Evolutionary conservation across 1,140 invertebrate species (phyloP), one percentile per base, ranked within the genome.

Genomic region (Lordiphosa collinella): DNA sequence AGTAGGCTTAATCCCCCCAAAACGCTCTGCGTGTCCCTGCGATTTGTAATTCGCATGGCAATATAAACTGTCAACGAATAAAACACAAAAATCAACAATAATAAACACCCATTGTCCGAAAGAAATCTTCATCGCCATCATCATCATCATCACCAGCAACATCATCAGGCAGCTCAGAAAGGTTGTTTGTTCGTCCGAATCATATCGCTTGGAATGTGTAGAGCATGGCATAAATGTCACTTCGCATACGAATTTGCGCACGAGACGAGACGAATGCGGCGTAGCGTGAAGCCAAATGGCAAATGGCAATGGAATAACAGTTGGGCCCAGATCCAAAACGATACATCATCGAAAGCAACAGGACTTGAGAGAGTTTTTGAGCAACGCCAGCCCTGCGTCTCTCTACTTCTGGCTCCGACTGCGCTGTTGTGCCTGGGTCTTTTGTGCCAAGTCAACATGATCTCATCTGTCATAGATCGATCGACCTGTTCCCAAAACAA

Each of bases 381-480:
- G 67, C 46, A 73, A 72, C 62, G 54, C 63, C 67, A 68, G 54
- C 54, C 35, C 18, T 38, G 8, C 14, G 9, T 12, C 18, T 43
- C 37, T 22, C 18, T 22, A 3, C 18, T 22, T 22, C 18, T 22
- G 18, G 18, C 18, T 36, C 29, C 51, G 44, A 62, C 46, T 65
- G 64, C 32, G 38, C 10, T 61, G 61, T 37, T 51, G 48, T 38
- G 43, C 52, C 25, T 72, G 54, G 43, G 48, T 29, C 63, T 72
- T 84, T 85, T 84, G 78, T 84, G 79, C 52, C 68, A 78, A 84
- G 73, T 82, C 78, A 84, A 84, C 78, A 78, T 84, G 78, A 84
- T 84, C 78, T 84, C 78, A 84, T 84, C 78, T 84, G 78, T 84
- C 78, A 84, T 84, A 84, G 78, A 84, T 84, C 78, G 78, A 84